Percentiles rank a stretch among this genome's conserved stretches.
Evolutionary conservation across 2,113 vertebrate genomes (phyloP).

Genomic region (Scopus umbretta): DNA sequence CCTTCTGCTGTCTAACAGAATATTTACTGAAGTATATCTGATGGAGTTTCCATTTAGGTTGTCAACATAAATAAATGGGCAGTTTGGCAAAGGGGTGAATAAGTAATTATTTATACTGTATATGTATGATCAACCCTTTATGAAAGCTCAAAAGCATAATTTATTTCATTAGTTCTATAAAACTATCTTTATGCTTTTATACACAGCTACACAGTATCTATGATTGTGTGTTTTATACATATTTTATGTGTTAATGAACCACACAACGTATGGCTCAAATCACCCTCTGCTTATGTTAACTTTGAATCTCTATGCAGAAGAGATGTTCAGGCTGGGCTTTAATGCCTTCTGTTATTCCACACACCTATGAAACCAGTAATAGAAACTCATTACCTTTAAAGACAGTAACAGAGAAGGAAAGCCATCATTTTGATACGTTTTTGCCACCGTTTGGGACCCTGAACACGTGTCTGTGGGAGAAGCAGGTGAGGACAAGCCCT

Average conservation of each 20-base stretch:
- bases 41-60: neutral
- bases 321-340: neutral
- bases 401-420: neutral
- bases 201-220: neutral
- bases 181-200: neutral
- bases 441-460: neutral
- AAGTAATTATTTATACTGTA: neutral
- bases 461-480: neutral
- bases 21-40: neutral
- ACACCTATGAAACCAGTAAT: neutral
- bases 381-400: neutral
- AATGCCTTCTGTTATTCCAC: neutral
- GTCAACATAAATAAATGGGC: constrained; percentile 2
- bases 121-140: neutral
- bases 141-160: neutral
- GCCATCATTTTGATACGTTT: rapidly evolving
- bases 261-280: neutral
- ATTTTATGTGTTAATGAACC: neutral
- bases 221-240: constrained; percentile 13
- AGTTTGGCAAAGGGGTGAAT: neutral
- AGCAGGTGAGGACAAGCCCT: neutral
- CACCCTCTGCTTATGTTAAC: neutral
- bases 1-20: neutral
- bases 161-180: neutral
- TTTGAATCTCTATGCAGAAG: neutral